A percentile compares a stretch with the other conserved stretches of the same genome.
Conservation (phyloP, 35 echinoderm and acorn worm species). For the Hemicentrotus pulcherrimus region DNA sequence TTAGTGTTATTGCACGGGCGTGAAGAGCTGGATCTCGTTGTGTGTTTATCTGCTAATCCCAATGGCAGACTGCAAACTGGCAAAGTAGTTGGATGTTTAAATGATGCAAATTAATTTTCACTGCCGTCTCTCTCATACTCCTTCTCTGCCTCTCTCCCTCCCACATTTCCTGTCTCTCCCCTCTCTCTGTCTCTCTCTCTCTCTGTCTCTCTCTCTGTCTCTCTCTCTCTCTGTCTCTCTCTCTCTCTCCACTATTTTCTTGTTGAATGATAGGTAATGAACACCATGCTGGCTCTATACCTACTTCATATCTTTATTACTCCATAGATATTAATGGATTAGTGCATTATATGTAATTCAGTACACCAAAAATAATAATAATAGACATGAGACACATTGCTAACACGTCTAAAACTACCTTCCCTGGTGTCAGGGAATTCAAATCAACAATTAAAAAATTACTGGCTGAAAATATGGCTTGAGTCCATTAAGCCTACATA, state of each 20-base stretch:
- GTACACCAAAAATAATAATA: not conserved
- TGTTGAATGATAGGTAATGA: too few relatives aligned
- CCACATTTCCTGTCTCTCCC: not conserved
- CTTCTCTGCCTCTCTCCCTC: not conserved
- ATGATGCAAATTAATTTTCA: not conserved
- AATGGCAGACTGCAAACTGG: not conserved
- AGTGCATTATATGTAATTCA: too few relatives aligned
- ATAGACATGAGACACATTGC: too few relatives aligned
- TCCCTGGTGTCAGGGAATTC: not conserved
- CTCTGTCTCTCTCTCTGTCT: too few relatives aligned
- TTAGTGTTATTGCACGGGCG: constrained; percentile 10
- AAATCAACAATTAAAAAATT: not conserved
- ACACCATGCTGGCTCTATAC: too few relatives aligned
- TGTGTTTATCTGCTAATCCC: constrained; percentile 1
- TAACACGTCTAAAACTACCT: too few relatives aligned
- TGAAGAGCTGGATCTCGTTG: not conserved
- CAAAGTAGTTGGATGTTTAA: not conserved
- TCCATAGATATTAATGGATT: too few relatives aligned
- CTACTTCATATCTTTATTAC: too few relatives aligned
- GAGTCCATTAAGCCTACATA: not conserved
- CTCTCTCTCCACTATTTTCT: too few relatives aligned
- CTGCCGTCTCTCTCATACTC: not conserved
- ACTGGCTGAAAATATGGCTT: not conserved
- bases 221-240: too few relatives aligned
- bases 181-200: too few relatives aligned